phyloP scores from a whole-genome alignment of 1,140 invertebrate genomes.

The Cyclina sinensis region DNA sequence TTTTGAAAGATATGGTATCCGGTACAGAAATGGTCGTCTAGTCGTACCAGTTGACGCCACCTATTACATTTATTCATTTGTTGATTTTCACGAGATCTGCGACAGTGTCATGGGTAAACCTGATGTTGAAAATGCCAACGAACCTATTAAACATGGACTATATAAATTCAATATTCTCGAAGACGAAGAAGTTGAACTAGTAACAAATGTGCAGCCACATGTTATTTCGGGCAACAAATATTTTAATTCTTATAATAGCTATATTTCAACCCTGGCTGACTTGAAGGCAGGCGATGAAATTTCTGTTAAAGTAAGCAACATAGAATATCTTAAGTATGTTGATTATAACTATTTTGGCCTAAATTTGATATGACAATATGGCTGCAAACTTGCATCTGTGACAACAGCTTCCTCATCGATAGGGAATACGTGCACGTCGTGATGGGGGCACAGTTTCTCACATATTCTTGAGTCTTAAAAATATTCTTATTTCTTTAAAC shows the following conservation, averaged over 20 bases:
- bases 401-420: neutral
- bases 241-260: constrained; percentile 22
- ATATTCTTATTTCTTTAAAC: too few species aligned
- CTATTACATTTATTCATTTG: constrained; percentile 44
- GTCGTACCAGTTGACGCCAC: constrained; percentile 5
- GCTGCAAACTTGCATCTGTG: too few species aligned
- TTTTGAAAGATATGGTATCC: constrained; percentile 16
- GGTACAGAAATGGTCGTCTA: constrained; percentile 37
- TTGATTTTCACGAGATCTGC: neutral
- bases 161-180: constrained; percentile 44
- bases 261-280: neutral
- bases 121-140: neutral
- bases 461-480: too few species aligned
- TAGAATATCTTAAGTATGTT: neutral
- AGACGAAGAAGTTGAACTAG: neutral
- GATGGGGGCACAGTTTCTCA: neutral
- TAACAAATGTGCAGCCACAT: neutral
- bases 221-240: neutral
- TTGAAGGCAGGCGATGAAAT: constrained; percentile 52
- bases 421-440: neutral
- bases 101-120: neutral
- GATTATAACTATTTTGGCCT: constrained; percentile 29
- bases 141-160: neutral
- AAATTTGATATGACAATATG: constrained; percentile 30
- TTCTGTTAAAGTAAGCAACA: constrained; percentile 37